Base-by-base conservation (phyloP, 2,797 vertebrate species). In the Pelobates cultripes region DNA sequence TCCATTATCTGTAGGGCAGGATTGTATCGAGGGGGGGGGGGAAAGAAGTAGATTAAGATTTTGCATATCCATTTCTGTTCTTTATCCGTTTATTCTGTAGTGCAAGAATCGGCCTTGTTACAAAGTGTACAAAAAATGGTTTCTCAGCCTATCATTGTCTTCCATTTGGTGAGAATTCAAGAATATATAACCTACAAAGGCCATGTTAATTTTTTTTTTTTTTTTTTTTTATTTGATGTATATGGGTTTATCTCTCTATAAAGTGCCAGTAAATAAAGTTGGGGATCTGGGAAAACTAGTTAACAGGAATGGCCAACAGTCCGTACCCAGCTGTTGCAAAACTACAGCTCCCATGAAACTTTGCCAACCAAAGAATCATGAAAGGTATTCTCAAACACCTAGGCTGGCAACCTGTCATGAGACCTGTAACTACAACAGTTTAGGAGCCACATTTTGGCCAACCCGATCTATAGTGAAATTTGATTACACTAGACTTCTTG, bases 111-210 rank as follows among this genome's bases (percentile, higher is more conserved):
- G 87, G 86, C 85, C 3, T 81, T 84, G 86, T 89, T 87, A 64
- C 41, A 80, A 70, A 87, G 82, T 76, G 79, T 64, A 74, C 67
- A 28, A 1, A 80, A 82, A 84, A 78, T 47, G 85, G 87, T 87
- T 88, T 88, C 88, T 86, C 84, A 88, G 87, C 91, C 28, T 91
- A 91, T 91, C 88, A 3, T 89, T 86, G 94, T 95, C 95, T 94
- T 94, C 94, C 94, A 90, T 86, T 88, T 82, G 91, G 88, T 91
- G 90, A 90, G 83, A 79, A 73, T 0, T 15, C 82, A 83, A 87
- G 88, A 91, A 86, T 88, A 82, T 87, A 88, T 84, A 86, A 88
- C 86, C 86, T 83, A 75, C 85, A 83, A 86, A 84, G 84, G 75
- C 86, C 87, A 73, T 85, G 88, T 83, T 88, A 85, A 84, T 73